Conservation (phyloP, 2,888 invertebrate genomes). For the Hypena proboscidalis region DNA sequence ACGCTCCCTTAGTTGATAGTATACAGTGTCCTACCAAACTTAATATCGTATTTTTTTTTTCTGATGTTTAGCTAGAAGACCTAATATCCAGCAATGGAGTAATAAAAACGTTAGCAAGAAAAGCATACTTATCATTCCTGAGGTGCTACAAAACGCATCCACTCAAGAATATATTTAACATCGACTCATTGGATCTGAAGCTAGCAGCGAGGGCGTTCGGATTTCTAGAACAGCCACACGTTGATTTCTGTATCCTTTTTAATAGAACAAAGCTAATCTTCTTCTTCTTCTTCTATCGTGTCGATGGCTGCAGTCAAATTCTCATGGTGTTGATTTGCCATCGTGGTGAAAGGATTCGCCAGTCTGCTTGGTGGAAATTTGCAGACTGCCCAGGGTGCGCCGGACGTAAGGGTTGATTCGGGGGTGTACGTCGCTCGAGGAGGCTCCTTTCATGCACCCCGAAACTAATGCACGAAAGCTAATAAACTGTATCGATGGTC, state of each 20-base stretch:
- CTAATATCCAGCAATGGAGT: constrained; percentile 96
- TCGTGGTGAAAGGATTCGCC: too few relatives aligned
- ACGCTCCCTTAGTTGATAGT: too few relatives aligned
- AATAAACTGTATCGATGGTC: too few relatives aligned
- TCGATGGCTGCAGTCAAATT: too few relatives aligned
- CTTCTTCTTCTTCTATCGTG: background rate
- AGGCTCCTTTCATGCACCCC: too few relatives aligned
- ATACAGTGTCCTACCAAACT: too few relatives aligned
- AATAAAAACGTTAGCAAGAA: constrained; percentile 95
- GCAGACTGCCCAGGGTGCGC: too few relatives aligned
- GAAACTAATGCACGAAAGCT: too few relatives aligned
- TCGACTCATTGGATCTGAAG: constrained; percentile 93
- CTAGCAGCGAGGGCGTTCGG: constrained; percentile 97
- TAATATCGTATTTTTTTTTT: constrained; percentile 6
- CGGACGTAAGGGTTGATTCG: too few relatives aligned
- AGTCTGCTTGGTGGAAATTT: too few relatives aligned
- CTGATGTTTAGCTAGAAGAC: constrained; percentile 96
- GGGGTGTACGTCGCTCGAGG: too few relatives aligned
- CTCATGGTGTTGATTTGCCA: too few relatives aligned
- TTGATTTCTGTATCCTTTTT: constrained; percentile 92
- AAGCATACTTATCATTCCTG: constrained; percentile 97
- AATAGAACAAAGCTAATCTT: background rate
- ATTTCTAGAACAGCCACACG: constrained; percentile 95
- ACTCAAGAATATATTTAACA: constrained; percentile 95
- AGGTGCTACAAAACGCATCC: constrained; percentile 98